phyloP scores from a whole-genome alignment of 2,113 vertebrate genomes.

The Entelurus aequoreus region DNA sequence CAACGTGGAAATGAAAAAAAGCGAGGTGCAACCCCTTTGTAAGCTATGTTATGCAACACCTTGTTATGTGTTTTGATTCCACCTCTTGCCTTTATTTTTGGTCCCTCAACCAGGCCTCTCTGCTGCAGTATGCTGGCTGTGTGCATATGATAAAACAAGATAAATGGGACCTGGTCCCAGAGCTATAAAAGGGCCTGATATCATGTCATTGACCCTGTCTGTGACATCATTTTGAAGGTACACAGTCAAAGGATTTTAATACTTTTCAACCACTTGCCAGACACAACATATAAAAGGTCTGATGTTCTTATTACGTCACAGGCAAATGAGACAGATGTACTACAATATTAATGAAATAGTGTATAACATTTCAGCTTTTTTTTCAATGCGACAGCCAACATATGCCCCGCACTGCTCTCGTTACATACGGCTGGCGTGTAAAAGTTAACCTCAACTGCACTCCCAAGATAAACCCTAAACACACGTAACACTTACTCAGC shows the following conservation, averaged over 20 bases:
- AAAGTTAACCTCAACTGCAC: slow-evolving; percentile 16
- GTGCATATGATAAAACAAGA: slow-evolving; percentile 53
- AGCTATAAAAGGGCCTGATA: neutral
- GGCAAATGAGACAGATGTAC: neutral
- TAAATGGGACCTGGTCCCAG: slow-evolving; percentile 6
- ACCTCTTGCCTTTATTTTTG: slow-evolving; percentile 22
- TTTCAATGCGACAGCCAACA: neutral
- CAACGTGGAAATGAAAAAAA: slow-evolving; percentile 1
- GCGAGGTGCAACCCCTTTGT: neutral
- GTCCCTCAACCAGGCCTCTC: slow-evolving; percentile 28
- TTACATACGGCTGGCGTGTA: slow-evolving; percentile 35
- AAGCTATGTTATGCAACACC: neutral
- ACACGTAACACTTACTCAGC: slow-evolving; percentile 30
- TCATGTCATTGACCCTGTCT: neutral
- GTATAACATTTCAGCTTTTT: neutral
- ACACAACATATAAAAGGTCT: neutral
- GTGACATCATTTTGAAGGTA: neutral
- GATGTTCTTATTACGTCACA: neutral
- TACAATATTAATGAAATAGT: neutral
- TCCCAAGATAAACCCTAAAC: slow-evolving; percentile 29
- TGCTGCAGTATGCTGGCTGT: slow-evolving; percentile 31
- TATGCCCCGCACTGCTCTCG: slow-evolving; percentile 2
- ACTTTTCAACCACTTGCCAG: neutral
- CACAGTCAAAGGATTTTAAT: neutral
- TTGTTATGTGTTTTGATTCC: slow-evolving; percentile 10